Evolutionary conservation across 1,140 invertebrate species (phyloP).

Genomic region (Parasteatoda tepidariorum): DNA sequence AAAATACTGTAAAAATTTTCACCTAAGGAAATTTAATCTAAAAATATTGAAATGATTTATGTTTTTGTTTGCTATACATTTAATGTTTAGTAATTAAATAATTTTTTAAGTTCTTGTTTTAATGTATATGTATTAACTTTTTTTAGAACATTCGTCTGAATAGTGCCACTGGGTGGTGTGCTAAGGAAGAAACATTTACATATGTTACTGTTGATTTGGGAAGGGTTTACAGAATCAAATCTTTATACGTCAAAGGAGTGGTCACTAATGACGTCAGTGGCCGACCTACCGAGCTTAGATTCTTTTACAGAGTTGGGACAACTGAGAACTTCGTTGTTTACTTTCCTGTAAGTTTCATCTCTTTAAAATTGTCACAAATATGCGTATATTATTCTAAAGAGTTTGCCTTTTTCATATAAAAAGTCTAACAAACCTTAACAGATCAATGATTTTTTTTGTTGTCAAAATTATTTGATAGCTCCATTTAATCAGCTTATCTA

Average conservation of each 20-base stretch:
- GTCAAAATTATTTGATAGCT: too few relatives aligned
- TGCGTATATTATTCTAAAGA: too few relatives aligned
- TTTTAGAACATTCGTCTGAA: constrained; percentile 83
- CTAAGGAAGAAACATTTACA: constrained; percentile 88
- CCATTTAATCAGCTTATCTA: too few relatives aligned
- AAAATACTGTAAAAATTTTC: too few relatives aligned
- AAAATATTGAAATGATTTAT: too few relatives aligned
- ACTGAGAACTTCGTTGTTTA: constrained; percentile 95
- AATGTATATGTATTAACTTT: background rate
- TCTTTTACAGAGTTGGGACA: constrained; percentile 95
- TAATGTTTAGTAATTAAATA: too few relatives aligned
- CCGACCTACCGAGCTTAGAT: constrained; percentile 92
- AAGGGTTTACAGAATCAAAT: constrained; percentile 87
- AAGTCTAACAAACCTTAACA: too few relatives aligned
- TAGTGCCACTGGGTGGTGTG: constrained; percentile 94
- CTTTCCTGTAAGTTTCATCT: constrained; percentile 76
- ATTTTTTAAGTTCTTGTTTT: too few relatives aligned
- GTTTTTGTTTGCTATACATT: too few relatives aligned
- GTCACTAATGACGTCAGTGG: constrained; percentile 95
- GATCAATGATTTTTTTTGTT: too few relatives aligned
- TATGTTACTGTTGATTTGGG: constrained; percentile 95
- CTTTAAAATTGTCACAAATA: background rate
- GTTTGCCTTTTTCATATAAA: background rate
- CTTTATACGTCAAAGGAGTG: constrained; percentile 85
- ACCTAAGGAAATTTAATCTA: too few relatives aligned